Percentiles rank a stretch among this genome's conserved stretches.
phyloP scores from a whole-genome alignment of 2,797 vertebrate species.

The Eleutherodactylus coqui region DNA sequence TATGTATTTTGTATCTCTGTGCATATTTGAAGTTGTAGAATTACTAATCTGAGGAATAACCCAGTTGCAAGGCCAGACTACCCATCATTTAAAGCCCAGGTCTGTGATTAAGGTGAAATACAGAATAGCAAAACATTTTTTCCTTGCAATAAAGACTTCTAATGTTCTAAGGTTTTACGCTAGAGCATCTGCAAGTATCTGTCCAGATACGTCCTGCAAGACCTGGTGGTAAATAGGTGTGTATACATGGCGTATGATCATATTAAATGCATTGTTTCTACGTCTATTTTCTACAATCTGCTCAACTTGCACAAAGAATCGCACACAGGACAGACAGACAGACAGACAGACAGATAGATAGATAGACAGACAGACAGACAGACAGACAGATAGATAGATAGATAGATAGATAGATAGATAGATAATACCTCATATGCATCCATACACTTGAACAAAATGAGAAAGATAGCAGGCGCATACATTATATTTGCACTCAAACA shows the following conservation, averaged over 20 bases:
- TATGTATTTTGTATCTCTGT: not conserved
- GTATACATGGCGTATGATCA: not conserved
- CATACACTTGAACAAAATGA: too few relatives aligned
- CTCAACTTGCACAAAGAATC: not conserved
- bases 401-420: constrained; percentile 9
- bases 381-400: not conserved
- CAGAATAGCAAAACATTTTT: constrained; percentile 6
- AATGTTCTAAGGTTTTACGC: not conserved
- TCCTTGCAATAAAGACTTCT: not conserved
- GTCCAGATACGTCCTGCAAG: not conserved
- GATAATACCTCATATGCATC: too few relatives aligned
- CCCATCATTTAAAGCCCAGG: not conserved
- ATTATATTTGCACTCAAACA: not conserved
- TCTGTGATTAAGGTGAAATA: constrained; percentile 48
- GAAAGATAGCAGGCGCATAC: not conserved
- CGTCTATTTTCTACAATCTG: not conserved
- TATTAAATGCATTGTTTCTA: not conserved
- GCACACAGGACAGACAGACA: not conserved
- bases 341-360: too few relatives aligned
- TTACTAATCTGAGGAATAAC: not conserved
- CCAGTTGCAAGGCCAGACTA: constrained; percentile 34
- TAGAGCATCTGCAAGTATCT: not conserved
- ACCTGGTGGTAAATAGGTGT: not conserved
- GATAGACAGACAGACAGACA: not conserved
- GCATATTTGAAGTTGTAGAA: not conserved